These are phyloP conservation scores for Strigamia transsilvanica DNA, from an alignment of 2,888 invertebrate genomes.

Conservation along the genomic window DNA sequence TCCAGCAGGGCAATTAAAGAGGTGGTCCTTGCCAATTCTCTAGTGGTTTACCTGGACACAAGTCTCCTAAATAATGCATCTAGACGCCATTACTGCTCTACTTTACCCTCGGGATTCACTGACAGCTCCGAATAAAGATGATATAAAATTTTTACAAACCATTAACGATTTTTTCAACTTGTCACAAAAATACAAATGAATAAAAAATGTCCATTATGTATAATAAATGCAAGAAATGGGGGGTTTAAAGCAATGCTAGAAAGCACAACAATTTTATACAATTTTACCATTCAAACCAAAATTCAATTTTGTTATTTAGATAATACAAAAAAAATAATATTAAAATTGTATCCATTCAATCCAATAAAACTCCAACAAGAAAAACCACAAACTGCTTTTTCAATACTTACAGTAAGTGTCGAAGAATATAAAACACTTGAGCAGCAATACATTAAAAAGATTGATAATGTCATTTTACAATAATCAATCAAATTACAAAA, in stretches of 20 bases:
- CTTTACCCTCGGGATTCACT: slow-evolving; percentile 16
- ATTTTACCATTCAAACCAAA: too few species aligned
- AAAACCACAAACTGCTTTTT: too few species aligned
- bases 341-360: too few species aligned
- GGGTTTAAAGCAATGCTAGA: too few species aligned
- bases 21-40: slow-evolving; percentile 42
- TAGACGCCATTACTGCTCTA: slow-evolving; percentile 17
- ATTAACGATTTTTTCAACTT: slow-evolving; percentile 23
- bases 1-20: slow-evolving; percentile 40
- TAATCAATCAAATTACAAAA: slow-evolving; percentile 3
- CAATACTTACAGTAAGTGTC: too few species aligned
- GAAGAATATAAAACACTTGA: background rate
- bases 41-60: slow-evolving; percentile 33
- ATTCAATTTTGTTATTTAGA: too few species aligned
- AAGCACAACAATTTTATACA: too few species aligned
- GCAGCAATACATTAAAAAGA: background rate
- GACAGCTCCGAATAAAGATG: slow-evolving; percentile 3
- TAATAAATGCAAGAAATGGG: too few species aligned
- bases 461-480: background rate
- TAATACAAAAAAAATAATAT: too few species aligned
- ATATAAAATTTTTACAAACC: slow-evolving; percentile 31
- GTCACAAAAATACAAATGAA: background rate
- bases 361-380: too few species aligned
- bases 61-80: slow-evolving; percentile 35
- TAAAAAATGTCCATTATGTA: background rate